phyloP scores from a whole-genome alignment of 53 echinoderm and acorn worm genomes.

The Henricia sp. region DNA sequence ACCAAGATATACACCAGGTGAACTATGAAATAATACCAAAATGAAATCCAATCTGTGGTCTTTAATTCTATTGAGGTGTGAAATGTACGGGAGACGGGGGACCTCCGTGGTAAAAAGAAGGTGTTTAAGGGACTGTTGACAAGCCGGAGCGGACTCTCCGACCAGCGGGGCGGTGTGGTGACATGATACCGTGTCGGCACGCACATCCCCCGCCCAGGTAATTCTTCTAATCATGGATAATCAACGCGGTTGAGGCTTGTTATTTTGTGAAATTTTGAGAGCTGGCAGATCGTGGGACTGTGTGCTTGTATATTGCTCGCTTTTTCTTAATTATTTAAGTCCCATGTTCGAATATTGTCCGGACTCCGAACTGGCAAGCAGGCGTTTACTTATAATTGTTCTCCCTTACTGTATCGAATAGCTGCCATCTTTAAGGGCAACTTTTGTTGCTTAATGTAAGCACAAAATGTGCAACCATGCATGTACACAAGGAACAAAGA shows the following conservation, averaged over 20 bases:
- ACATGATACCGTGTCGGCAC: conserved; percentile 45
- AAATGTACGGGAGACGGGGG: background rate
- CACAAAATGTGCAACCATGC: too few species aligned
- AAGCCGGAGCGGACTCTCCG: conserved; percentile 8
- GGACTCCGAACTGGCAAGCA: too few species aligned
- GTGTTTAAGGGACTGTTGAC: conserved; percentile 51
- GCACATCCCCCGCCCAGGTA: conserved; percentile 36
- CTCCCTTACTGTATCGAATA: too few species aligned
- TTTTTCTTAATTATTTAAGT: too few species aligned
- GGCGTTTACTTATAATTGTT: too few species aligned
- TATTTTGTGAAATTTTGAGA: conserved; percentile 12
- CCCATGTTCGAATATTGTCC: too few species aligned
- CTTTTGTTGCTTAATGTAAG: too few species aligned
- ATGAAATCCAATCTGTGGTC: conserved; percentile 23
- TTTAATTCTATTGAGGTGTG: conserved; percentile 47
- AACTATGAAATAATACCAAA: conserved; percentile 51
- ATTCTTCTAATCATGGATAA: conserved; percentile 14
- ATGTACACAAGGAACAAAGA: too few species aligned
- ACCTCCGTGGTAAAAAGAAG: conserved; percentile 41
- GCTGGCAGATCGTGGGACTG: too few species aligned
- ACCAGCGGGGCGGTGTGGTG: conserved; percentile 28
- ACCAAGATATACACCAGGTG: conserved; percentile 61
- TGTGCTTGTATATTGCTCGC: too few species aligned
- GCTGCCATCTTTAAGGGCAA: too few species aligned
- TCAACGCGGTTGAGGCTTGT: background rate